Evolutionary conservation across 2,888 invertebrate species (phyloP).

Genomic region (Heliconius cydno): DNA sequence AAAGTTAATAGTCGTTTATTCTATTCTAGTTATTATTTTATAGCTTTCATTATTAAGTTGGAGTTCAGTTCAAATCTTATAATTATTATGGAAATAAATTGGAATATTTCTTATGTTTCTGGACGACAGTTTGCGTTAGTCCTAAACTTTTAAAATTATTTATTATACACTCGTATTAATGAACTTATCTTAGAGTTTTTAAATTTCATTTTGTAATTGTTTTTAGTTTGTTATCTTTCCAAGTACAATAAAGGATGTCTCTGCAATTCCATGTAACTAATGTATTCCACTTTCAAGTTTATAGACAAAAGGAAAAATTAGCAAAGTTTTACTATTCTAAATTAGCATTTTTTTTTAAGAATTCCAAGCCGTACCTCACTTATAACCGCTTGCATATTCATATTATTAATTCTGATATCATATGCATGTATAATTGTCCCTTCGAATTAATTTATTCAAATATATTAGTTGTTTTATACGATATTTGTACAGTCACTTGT

Average conservation of each 20-base stretch:
- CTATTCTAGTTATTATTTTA: neutral
- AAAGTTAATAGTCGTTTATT: neutral
- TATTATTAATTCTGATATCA: neutral
- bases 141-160: too few relatives aligned
- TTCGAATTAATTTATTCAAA: constrained; percentile 2
- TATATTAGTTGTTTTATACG: neutral
- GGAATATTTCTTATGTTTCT: too few relatives aligned
- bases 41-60: neutral
- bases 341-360: too few relatives aligned
- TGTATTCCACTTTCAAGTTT: neutral
- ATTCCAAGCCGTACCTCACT: too few relatives aligned
- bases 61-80: neutral
- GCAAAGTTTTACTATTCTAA: too few relatives aligned
- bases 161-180: too few relatives aligned
- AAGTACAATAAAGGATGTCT: neutral
- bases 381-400: neutral
- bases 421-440: neutral
- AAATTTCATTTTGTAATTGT: too few relatives aligned
- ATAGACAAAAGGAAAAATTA: neutral
- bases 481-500: neutral
- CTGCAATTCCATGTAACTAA: neutral
- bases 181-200: too few relatives aligned
- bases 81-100: too few relatives aligned
- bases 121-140: too few relatives aligned
- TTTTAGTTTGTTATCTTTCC: neutral